phyloP scores from a whole-genome alignment of 2,888 invertebrate species.

The Campoletis raptor region DNA sequence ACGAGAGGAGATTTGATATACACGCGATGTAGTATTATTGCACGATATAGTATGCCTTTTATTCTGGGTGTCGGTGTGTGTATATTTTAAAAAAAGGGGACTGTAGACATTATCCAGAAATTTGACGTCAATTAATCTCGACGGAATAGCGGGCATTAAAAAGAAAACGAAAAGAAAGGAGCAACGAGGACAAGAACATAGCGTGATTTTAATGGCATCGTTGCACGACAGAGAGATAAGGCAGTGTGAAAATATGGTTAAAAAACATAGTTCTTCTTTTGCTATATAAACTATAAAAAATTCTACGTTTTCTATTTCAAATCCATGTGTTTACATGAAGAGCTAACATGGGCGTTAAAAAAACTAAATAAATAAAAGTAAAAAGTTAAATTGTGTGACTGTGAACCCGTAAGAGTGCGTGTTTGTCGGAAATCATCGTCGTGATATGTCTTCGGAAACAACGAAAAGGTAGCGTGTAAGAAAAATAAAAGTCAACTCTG shows the following conservation, averaged over 20 bases:
- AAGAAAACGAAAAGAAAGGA: slow-evolving; percentile 4
- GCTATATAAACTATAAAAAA: background rate
- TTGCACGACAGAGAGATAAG: slow-evolving; percentile 48
- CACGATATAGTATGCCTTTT: background rate
- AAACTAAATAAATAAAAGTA: background rate
- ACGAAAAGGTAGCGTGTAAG: background rate
- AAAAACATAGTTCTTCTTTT: slow-evolving; percentile 2
- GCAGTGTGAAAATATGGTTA: slow-evolving; percentile 40
- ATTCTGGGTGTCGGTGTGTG: background rate
- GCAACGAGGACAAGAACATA: background rate
- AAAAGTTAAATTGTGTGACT: slow-evolving; percentile 7
- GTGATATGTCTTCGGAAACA: slow-evolving; percentile 28
- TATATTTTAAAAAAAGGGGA: background rate
- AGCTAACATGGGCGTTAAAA: background rate
- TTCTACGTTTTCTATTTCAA: background rate
- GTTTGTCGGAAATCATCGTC: slow-evolving; percentile 18
- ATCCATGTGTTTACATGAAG: background rate
- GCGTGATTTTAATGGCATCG: slow-evolving; percentile 47
- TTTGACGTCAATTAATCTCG: slow-evolving; percentile 59
- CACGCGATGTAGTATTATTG: slow-evolving; percentile 44
- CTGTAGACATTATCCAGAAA: slow-evolving; percentile 53
- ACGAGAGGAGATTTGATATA: slow-evolving; percentile 25
- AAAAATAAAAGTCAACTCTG: background rate
- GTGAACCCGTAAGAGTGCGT: background rate
- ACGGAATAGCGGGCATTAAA: slow-evolving; percentile 28